Percentiles rank a stretch among this genome's conserved stretches.
Conservation (phyloP, 1,140 invertebrate species). For the Aricia agestis region DNA sequence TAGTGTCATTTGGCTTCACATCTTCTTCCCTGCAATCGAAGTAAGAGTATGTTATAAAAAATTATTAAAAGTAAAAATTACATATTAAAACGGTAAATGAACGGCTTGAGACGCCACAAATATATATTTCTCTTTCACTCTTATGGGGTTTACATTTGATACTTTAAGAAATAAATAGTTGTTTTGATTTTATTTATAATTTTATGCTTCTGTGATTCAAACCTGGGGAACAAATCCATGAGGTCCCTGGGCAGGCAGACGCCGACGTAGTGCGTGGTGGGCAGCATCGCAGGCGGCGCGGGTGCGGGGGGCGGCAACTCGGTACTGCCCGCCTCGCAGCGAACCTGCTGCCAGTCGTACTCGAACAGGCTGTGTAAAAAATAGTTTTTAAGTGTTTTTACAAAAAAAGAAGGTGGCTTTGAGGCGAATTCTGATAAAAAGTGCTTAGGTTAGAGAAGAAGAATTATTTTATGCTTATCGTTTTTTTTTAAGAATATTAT, state of each 20-base stretch:
- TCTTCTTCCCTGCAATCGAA: conserved; percentile 9
- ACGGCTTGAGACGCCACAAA: too few relatives aligned
- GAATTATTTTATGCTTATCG: too few relatives aligned
- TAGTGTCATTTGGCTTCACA: neutral
- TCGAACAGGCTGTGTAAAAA: conserved; percentile 49
- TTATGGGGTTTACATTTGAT: too few relatives aligned
- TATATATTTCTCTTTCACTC: too few relatives aligned
- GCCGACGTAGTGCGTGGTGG: conserved; percentile 80
- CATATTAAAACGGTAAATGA: too few relatives aligned
- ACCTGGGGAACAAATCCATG: conserved; percentile 81
- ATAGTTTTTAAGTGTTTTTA: neutral
- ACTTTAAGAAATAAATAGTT: too few relatives aligned
- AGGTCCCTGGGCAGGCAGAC: conserved; percentile 86
- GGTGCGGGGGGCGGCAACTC: conserved; percentile 20
- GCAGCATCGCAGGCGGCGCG: conserved; percentile 27
- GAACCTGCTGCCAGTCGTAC: conserved; percentile 63
- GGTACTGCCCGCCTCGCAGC: conserved; percentile 13
- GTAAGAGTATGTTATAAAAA: neutral
- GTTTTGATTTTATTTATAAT: too few relatives aligned
- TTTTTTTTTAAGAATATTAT: too few relatives aligned
- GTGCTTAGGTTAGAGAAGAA: too few relatives aligned
- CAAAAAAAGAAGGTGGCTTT: too few relatives aligned
- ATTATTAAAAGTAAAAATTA: neutral
- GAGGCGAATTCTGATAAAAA: too few relatives aligned
- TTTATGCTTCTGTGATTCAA: too few relatives aligned